phyloP scores from a whole-genome alignment of 2,113 vertebrate genomes.

The Forbesichthys agassizii region DNA sequence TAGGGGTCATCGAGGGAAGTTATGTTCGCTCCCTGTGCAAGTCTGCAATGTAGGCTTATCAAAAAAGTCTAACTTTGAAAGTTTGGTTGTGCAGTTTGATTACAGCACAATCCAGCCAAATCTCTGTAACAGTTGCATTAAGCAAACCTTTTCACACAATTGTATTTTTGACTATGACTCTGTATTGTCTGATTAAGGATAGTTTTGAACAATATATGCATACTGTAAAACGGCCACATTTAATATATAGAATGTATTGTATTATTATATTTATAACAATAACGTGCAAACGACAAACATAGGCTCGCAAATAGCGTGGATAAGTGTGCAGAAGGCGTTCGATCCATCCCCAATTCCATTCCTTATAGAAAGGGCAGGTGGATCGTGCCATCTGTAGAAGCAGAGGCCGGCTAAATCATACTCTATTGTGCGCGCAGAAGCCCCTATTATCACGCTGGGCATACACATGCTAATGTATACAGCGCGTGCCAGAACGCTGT shows the following conservation, averaged over 20 bases:
- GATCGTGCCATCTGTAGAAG: conserved; percentile 76
- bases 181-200: too few species aligned
- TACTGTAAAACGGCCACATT: too few species aligned
- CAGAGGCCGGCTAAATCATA: conserved; percentile 62
- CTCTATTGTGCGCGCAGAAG: conserved; percentile 70
- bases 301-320: conserved; percentile 8
- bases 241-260: too few species aligned
- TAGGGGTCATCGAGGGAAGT: conserved; percentile 58
- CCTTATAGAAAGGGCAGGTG: conserved; percentile 69
- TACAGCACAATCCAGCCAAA: background rate
- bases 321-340: conserved; percentile 43
- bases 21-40: conserved; percentile 20
- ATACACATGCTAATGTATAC: conserved; percentile 77
- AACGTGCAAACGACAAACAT: conserved; percentile 3
- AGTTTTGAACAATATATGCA: too few species aligned
- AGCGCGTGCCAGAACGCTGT: conserved; percentile 77
- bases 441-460: conserved; percentile 65
- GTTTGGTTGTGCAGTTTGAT: background rate
- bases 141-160: background rate
- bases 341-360: background rate
- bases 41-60: conserved; percentile 10
- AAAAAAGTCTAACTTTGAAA: conserved; percentile 43
- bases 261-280: too few species aligned
- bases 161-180: background rate
- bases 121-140: background rate